Conservation (phyloP, 2,113 vertebrate species). For the Terrapene triunguis region DNA sequence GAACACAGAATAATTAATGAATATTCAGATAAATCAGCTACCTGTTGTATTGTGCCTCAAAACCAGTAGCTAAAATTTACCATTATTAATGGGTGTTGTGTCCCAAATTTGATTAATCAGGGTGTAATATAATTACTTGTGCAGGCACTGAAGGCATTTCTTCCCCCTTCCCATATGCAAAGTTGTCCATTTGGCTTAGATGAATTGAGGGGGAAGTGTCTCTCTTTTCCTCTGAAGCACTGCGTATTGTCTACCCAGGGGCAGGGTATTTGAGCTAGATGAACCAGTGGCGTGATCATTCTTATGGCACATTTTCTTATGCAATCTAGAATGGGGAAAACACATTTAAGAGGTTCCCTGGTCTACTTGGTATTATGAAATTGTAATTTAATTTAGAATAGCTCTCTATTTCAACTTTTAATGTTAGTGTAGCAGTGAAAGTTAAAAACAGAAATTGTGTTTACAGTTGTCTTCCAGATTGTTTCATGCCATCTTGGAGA, state of each 20-base stretch:
- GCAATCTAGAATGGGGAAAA: neutral
- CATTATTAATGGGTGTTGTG: neutral
- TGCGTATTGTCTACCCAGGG: constrained; percentile 31
- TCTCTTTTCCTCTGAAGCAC: constrained; percentile 32
- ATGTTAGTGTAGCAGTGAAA: neutral
- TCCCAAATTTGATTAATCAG: neutral
- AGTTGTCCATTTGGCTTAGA: constrained; percentile 46
- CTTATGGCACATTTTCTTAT: constrained; percentile 9
- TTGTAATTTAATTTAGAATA: constrained; percentile 25
- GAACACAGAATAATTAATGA: neutral
- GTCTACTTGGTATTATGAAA: constrained; percentile 8
- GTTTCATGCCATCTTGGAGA: neutral
- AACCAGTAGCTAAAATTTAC: neutral
- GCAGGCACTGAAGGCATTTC: neutral
- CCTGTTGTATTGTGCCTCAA: neutral
- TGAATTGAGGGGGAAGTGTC: constrained; percentile 35
- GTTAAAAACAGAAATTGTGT: neutral
- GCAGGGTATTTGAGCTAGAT: constrained; percentile 3
- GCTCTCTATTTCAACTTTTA: constrained; percentile 2
- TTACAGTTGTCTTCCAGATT: neutral
- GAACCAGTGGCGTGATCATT: neutral
- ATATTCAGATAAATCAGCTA: neutral
- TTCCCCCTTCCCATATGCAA: constrained; percentile 27
- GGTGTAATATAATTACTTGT: neutral
- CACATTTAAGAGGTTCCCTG: constrained; percentile 1